Conservation (phyloP, 2,113 vertebrate species). For the Chauna torquata region DNA sequence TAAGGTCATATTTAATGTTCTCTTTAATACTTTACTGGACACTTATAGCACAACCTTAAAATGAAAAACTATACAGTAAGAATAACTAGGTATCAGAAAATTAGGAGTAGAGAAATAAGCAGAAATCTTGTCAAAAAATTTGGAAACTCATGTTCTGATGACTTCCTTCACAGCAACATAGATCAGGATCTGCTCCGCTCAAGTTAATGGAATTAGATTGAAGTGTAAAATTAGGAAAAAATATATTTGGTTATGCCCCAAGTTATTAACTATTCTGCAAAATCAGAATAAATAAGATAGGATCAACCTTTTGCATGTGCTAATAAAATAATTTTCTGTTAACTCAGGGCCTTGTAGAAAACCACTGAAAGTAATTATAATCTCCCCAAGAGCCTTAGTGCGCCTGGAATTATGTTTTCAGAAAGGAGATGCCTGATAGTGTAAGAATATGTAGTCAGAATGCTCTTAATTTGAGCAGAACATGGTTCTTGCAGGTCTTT, state of each 20-base stretch:
- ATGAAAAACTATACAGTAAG: not conserved
- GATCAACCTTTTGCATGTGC: not conserved
- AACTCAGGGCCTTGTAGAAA: not conserved
- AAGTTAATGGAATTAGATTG: not conserved
- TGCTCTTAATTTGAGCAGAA: not conserved
- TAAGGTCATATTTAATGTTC: not conserved
- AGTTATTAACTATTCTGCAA: not conserved
- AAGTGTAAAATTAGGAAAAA: slow-evolving; percentile 18
- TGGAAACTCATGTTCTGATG: not conserved
- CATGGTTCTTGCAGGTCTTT: rapidly evolving
- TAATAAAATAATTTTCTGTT: not conserved
- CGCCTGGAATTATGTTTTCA: slow-evolving; percentile 4
- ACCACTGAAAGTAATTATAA: not conserved
- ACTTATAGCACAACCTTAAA: not conserved
- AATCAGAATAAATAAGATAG: not conserved
- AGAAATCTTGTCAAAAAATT: not conserved
- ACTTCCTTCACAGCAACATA: not conserved
- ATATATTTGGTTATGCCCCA: not conserved
- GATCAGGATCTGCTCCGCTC: not conserved
- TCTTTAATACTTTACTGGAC: not conserved
- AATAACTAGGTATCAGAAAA: not conserved
- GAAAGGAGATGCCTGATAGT: not conserved
- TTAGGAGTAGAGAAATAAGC: not conserved
- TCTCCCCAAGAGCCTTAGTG: not conserved
- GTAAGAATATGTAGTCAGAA: not conserved